These are phyloP conservation scores for Drymonia ruficornis DNA, from an alignment of 2,888 invertebrate species.

Conservation along the genomic window DNA sequence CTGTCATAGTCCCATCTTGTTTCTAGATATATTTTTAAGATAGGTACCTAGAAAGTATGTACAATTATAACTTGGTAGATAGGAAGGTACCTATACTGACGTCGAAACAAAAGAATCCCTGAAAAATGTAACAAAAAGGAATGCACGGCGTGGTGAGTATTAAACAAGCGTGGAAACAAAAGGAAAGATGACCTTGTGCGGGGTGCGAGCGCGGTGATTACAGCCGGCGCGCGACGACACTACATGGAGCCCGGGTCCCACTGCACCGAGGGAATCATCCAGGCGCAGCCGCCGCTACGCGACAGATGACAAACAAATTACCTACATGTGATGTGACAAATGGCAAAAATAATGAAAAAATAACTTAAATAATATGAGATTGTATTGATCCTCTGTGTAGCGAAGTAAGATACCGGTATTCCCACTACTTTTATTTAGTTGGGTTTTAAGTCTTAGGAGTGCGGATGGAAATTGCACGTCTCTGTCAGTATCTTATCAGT, in stretches of 20 bases:
- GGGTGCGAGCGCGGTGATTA: slow-evolving; percentile 45
- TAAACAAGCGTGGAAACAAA: slow-evolving; percentile 41
- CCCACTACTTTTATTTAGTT: no score
- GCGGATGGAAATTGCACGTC: no score
- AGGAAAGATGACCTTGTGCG: slow-evolving; percentile 54
- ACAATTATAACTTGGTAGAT: no score
- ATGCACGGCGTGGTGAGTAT: slow-evolving; percentile 23
- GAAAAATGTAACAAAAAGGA: slow-evolving; percentile 2
- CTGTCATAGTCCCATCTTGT: no score
- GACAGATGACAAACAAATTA: slow-evolving; percentile 20
- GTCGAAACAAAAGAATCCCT: no score
- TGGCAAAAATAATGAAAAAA: slow-evolving; percentile 36
- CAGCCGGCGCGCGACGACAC: slow-evolving; percentile 34
- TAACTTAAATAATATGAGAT: neutral
- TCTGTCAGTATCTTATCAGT: no score
- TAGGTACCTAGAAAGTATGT: no score
- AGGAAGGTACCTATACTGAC: no score
- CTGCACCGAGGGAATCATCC: slow-evolving; percentile 74
- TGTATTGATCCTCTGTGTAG: no score
- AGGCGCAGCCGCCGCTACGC: slow-evolving; percentile 66
- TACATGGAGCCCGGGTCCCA: slow-evolving; percentile 76
- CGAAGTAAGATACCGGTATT: no score
- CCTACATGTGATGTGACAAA: slow-evolving; percentile 24
- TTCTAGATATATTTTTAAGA: no score
- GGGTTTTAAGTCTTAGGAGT: no score